phyloP scores from a whole-genome alignment of 2,797 vertebrate species.

The Parambassis ranga region DNA sequence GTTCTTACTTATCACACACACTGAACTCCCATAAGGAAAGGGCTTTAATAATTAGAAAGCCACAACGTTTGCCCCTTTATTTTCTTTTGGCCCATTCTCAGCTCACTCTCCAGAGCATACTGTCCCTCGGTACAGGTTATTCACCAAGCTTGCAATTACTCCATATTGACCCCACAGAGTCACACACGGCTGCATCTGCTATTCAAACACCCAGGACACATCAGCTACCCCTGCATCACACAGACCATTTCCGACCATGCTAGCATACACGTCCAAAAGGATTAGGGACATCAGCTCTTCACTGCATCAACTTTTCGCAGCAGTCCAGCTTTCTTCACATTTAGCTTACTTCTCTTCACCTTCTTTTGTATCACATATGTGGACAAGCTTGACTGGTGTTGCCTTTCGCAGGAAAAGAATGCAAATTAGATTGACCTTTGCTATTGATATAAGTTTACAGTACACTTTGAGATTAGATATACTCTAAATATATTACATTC shows the following conservation, averaged over 20 bases:
- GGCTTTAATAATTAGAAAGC: slow-evolving; percentile 24
- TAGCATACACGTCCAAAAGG: not conserved
- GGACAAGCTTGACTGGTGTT: no score
- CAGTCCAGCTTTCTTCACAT: no score
- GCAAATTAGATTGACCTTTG: no score
- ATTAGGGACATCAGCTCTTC: no score
- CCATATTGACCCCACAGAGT: slow-evolving; percentile 29
- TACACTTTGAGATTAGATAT: no score
- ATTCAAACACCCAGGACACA: slow-evolving; percentile 17
- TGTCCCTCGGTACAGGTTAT: slow-evolving; percentile 7
- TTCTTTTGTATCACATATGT: no score
- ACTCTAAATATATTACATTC: slow-evolving; percentile 12
- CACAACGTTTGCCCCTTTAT: not conserved
- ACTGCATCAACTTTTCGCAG: no score
- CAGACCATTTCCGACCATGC: not conserved
- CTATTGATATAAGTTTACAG: no score
- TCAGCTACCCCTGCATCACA: slow-evolving; percentile 1
- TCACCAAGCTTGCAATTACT: slow-evolving; percentile 50
- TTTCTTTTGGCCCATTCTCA: slow-evolving; percentile 12
- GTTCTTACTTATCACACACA: slow-evolving; percentile 22
- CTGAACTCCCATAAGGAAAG: slow-evolving; percentile 10
- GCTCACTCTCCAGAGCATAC: not conserved
- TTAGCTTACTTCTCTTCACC: no score
- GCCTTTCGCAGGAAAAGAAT: no score
- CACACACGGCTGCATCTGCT: not conserved